Percentiles rank a stretch among this genome's conserved stretches.
phyloP scores from a whole-genome alignment of 2,888 invertebrate genomes.

The Lasioglossum oenotherae region DNA sequence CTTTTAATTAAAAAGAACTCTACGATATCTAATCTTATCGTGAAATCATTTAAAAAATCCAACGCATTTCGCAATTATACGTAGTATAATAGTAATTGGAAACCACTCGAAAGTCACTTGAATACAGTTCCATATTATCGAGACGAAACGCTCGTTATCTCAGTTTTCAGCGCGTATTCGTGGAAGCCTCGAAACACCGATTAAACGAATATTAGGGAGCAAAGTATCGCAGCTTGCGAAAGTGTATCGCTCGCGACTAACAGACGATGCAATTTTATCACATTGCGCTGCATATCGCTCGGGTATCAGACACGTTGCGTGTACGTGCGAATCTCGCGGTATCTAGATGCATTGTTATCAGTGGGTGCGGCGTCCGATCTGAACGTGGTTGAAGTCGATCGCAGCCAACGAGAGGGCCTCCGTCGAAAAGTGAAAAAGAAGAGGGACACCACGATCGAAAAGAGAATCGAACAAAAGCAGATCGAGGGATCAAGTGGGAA shows the following conservation, averaged over 20 bases:
- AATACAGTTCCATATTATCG: not conserved
- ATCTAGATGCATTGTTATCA: slow-evolving; percentile 66
- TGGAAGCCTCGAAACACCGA: not conserved
- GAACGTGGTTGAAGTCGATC: slow-evolving; percentile 30
- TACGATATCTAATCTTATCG: not conserved
- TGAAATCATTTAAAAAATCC: not conserved
- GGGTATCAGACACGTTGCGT: slow-evolving; percentile 64
- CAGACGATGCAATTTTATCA: slow-evolving; percentile 43
- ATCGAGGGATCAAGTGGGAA: slow-evolving; percentile 30
- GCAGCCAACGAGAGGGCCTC: slow-evolving; percentile 1
- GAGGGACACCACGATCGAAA: not conserved
- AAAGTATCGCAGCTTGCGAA: not conserved
- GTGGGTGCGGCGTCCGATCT: slow-evolving; percentile 45
- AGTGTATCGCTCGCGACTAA: not conserved
- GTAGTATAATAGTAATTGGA: not conserved
- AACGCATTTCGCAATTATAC: not conserved
- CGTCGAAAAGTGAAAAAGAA: slow-evolving; percentile 3
- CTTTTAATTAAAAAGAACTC: not conserved
- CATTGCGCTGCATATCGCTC: slow-evolving; percentile 31
- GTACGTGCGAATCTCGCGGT: slow-evolving; percentile 65
- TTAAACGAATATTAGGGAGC: not conserved
- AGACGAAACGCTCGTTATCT: not conserved
- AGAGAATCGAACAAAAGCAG: slow-evolving; percentile 23
- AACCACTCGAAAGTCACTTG: not conserved
- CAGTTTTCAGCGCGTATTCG: not conserved